Base-by-base conservation (phyloP, 2,797 vertebrate species). In the Cichlasoma orientale region DNA sequence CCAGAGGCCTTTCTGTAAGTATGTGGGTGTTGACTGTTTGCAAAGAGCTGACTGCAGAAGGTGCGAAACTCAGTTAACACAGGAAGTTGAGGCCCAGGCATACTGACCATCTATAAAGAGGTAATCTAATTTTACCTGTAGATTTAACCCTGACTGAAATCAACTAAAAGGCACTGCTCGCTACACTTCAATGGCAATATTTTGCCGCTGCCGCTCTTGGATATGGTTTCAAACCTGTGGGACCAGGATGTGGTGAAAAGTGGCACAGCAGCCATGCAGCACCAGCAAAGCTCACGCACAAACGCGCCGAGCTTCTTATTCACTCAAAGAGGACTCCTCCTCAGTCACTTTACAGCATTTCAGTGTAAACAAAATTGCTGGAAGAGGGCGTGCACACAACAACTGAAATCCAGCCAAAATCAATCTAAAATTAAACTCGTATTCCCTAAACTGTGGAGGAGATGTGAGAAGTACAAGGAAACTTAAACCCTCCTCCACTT, bases 191-290 rank as follows among this genome's bases (percentile, higher is more conserved):
- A 10, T 23, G 5, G 41, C 16, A 79, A 69, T 23, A 7, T 53
- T 33, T 27, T 41, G 70, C 14, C 14, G 36, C 21, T 70, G 18
- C 57, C 6, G 10, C 50, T 56, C 14, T 57, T 52, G 77, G 78
- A 83, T 86, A 63, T 75, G 31, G 78, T 90, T 90, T 84, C 59
- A 77, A 50, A 86, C 58, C 75, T 75, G 80, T 77, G 72, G 50
- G 66, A 87, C 87, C 78, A 90, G 91, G 91, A 94, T 92, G 92
- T 93, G 92, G 90, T 88, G 59, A 88, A 85, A 68, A n/a, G 21
- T 55, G 89, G 80, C 85, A 87, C 68, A 87, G 77, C 63, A 72
- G 14, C 61, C 33, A 4, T 79, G 86, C 72, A 0, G 61, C 77
- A 90, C 91, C 88, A 91, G 89, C 91, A 88, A 78, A 92, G 80